Conservation (phyloP, 64 coral and sea anemone species). For the Platygyra sinensis region DNA sequence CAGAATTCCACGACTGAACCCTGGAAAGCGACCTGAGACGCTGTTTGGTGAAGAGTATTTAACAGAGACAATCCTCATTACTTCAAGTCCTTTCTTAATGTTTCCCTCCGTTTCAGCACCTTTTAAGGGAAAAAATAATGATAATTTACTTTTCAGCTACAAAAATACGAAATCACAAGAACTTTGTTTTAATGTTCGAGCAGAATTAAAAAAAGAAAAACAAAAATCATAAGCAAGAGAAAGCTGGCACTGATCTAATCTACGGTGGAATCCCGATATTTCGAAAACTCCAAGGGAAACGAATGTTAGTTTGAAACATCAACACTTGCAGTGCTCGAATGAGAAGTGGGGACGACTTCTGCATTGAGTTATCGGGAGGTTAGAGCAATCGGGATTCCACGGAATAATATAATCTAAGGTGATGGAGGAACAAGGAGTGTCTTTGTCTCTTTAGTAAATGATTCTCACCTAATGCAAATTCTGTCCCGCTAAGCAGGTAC, state of each 20-base stretch:
- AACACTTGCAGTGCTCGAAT: background rate
- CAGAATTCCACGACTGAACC: background rate
- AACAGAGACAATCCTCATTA: constrained; percentile 17
- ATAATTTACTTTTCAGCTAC: background rate
- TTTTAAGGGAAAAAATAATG: background rate
- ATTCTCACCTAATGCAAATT: background rate
- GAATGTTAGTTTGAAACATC: background rate
- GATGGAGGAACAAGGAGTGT: background rate
- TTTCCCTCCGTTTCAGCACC: background rate
- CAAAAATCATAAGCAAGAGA: no score
- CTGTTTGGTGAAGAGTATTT: constrained; percentile 42
- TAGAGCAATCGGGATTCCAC: background rate
- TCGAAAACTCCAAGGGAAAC: background rate
- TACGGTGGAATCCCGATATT: no score
- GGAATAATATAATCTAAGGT: background rate
- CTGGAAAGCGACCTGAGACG: constrained; percentile 14
- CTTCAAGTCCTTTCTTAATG: constrained; percentile 1
- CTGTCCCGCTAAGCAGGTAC: background rate
- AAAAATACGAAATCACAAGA: no score
- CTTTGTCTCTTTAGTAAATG: background rate
- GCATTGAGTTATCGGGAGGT: no score
- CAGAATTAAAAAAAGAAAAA: no score
- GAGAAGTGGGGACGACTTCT: no score
- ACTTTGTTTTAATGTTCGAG: background rate
- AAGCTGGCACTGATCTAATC: no score